Conservation (phyloP, 2,113 vertebrate genomes). For the Equus przewalskii region DNA sequence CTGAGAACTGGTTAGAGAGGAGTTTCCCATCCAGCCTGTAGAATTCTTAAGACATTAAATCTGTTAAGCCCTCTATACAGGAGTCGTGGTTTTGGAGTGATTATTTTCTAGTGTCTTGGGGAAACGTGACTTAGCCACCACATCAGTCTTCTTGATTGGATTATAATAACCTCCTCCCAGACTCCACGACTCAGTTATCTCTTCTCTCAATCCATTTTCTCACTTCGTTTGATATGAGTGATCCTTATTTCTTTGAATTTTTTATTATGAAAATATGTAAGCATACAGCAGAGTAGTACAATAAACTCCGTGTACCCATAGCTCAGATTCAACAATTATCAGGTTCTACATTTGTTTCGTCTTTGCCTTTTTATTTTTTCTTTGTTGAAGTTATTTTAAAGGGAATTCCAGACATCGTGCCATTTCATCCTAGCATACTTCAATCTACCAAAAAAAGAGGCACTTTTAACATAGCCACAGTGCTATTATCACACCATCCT, state of each 20-base stretch:
- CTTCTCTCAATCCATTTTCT: not conserved
- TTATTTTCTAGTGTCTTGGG: not conserved
- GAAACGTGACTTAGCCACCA: not conserved
- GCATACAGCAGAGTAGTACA: not conserved
- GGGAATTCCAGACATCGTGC: not conserved
- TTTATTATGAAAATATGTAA: conserved; percentile 24
- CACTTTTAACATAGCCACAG: not conserved
- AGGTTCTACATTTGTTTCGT: not conserved
- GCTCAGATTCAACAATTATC: conserved; percentile 7
- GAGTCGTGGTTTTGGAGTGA: conserved; percentile 11
- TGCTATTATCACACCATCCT: conserved; percentile 1
- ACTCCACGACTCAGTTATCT: not conserved
- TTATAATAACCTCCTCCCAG: not conserved
- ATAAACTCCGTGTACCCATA: not conserved
- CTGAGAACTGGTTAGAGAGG: not conserved
- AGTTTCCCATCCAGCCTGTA: not conserved
- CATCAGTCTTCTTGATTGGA: not conserved
- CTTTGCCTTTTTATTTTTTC: conserved; percentile 6
- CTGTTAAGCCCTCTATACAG: not conserved
- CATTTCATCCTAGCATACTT: not conserved
- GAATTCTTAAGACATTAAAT: not conserved
- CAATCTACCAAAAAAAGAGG: not conserved
- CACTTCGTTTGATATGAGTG: not conserved
- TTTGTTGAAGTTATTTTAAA: conserved; percentile 44
- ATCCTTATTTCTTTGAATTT: not conserved